Base-by-base conservation (phyloP, 2,113 vertebrate species). In the Gymnorhina tibicen region DNA sequence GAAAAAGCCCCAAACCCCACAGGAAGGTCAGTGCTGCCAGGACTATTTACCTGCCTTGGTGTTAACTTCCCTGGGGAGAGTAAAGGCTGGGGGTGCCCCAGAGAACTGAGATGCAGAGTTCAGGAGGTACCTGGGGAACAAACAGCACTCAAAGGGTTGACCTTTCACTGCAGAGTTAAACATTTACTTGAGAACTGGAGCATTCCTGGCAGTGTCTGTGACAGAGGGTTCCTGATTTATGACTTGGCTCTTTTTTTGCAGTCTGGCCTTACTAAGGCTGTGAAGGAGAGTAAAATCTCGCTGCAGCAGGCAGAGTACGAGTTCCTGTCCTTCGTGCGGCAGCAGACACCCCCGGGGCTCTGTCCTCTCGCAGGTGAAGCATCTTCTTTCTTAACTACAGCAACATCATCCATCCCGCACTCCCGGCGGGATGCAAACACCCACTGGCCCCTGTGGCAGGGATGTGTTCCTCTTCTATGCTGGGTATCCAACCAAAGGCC, bases 221-320 rank as follows among this genome's bases (percentile, higher is more conserved):
- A 17, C 66, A 16, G 55, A 0, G 5, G 15, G 49, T 92, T 35
- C 95, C 60, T 94, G 6, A 10, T 37, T 89, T 66, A 44, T 95
- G 80, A 69, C 53, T 17, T 62, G 96, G 68, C 87, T 97, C 72
- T 97, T 44, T 73, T 70, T 73, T 98, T 96, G 89, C 97, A 99
- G 99, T 99, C 99, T 89, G 99, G 99, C 87, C 98, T 99, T 67
- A 99, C 99, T 3, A 99, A 99, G 96, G 99, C 99, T 3, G 99
- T 99, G 59, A 98, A 98, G 95, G 98, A 99, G 97, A 99, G 99
- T 30, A 98, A 98, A 44, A 98, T 99, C 84, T 98, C 98, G 1
- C 75, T 99, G 95, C 98, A 99, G 97, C 99, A 99, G 89, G 99
- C 99, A 0, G 99, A 99, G 95, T 99, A 99, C 0, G 99, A 99